Evolutionary conservation across 2,888 invertebrate genomes (phyloP).

Genomic region (Epirrita christyi): DNA sequence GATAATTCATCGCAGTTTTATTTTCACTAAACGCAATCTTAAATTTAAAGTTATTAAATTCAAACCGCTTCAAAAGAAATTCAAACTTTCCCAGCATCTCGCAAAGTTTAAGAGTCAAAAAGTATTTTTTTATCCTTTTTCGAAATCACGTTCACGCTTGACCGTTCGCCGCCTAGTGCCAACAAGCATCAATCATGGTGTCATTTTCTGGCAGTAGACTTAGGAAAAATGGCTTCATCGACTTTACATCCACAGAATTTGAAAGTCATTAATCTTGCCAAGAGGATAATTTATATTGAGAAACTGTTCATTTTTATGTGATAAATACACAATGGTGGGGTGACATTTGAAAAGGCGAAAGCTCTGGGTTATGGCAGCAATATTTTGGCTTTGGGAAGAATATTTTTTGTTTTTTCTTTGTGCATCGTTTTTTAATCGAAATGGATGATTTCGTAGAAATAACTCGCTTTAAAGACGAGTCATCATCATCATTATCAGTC

Average conservation of each 20-base stretch:
- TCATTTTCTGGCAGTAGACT: slow-evolving; percentile 75
- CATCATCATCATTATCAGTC: too few relatives aligned
- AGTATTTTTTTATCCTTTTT: slow-evolving; percentile 27
- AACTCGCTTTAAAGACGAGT: too few relatives aligned
- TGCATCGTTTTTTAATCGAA: neutral
- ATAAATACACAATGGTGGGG: slow-evolving; percentile 32
- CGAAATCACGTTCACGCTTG: slow-evolving; percentile 53
- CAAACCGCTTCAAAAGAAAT: slow-evolving; percentile 13
- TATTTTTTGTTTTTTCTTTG: neutral
- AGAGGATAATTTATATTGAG: slow-evolving; percentile 63
- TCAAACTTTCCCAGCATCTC: slow-evolving; percentile 14
- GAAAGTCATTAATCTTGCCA: slow-evolving; percentile 71
- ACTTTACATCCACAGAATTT: slow-evolving; percentile 69
- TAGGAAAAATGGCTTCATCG: slow-evolving; percentile 77
- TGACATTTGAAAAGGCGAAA: slow-evolving; percentile 30
- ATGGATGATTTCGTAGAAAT: neutral
- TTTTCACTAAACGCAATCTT: slow-evolving; percentile 9
- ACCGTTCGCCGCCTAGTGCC: slow-evolving; percentile 47
- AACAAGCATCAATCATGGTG: slow-evolving; percentile 69
- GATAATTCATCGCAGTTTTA: neutral
- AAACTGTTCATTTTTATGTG: slow-evolving; percentile 54
- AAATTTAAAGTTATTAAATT: slow-evolving; percentile 16
- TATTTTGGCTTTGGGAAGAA: slow-evolving; percentile 3
- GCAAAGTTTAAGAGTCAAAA: slow-evolving; percentile 17
- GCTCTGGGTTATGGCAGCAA: slow-evolving; percentile 10